These are phyloP conservation scores for Condylostylus longicornis DNA, from an alignment of 1,140 invertebrate species.

Conservation along the genomic window DNA sequence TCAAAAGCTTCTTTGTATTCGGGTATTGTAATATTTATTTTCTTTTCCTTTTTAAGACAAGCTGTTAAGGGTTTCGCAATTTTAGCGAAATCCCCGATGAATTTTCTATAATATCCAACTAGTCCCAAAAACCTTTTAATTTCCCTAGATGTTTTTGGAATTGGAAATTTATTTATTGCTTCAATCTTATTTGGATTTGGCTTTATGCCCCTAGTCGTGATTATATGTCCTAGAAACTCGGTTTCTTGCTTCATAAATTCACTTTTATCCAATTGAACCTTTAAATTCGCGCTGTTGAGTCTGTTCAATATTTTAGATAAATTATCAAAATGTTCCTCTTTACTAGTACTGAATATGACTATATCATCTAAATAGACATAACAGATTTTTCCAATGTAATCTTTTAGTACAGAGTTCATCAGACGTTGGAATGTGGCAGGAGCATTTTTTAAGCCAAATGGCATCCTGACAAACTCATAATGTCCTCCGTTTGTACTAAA, in stretches of 20 bases:
- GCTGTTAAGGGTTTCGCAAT: slow-evolving; percentile 8
- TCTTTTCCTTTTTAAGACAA: slow-evolving; percentile 8
- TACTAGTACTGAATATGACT: slow-evolving; percentile 16
- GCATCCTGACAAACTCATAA: slow-evolving; percentile 18
- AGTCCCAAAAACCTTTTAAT: slow-evolving; percentile 13
- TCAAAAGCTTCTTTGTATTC: slow-evolving; percentile 17
- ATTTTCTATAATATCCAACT: slow-evolving; percentile 18
- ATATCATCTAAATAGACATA: slow-evolving; percentile 28
- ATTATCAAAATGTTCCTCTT: slow-evolving; percentile 19
- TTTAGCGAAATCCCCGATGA: slow-evolving; percentile 14
- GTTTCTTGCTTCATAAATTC: slow-evolving; percentile 20
- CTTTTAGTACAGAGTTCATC: slow-evolving; percentile 28
- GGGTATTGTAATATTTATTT: slow-evolving; percentile 10
- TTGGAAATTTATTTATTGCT: slow-evolving; percentile 11
- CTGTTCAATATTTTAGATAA: slow-evolving; percentile 27
- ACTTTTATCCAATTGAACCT: slow-evolving; percentile 19
- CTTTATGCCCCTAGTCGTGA: slow-evolving; percentile 11
- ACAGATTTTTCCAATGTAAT: slow-evolving; percentile 15
- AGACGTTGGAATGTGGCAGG: slow-evolving; percentile 31
- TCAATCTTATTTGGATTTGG: slow-evolving; percentile 14
- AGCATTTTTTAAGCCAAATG: slow-evolving; percentile 32
- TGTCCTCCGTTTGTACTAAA: slow-evolving; percentile 10
- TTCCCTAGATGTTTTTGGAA: slow-evolving; percentile 12
- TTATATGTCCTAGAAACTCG: slow-evolving; percentile 21
- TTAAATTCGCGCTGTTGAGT: slow-evolving; percentile 16